These are phyloP conservation scores for Choloepus hoffmanni DNA, from an alignment of 2,113 vertebrate species.

Conservation along the genomic window DNA sequence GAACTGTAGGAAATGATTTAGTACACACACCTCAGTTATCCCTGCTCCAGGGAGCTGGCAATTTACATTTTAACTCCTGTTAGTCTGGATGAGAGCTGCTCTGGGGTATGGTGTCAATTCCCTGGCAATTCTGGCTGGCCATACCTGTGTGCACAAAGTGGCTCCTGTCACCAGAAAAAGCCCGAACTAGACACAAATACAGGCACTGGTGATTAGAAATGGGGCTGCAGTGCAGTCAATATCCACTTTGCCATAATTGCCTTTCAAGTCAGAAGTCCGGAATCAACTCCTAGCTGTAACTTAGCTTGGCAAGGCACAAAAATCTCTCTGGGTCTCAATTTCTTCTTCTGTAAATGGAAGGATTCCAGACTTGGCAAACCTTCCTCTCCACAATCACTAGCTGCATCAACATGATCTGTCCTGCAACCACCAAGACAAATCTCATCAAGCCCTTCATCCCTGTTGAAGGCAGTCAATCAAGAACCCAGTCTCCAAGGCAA, in stretches of 20 bases:
- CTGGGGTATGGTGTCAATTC: neutral
- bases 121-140: neutral
- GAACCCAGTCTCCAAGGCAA: neutral
- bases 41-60: neutral
- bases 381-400: neutral
- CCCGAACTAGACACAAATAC: neutral
- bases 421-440: neutral
- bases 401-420: neutral
- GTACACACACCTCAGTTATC: neutral
- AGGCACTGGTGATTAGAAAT: neutral
- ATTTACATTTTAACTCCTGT: neutral
- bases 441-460: neutral
- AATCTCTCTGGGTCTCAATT: neutral
- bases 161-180: neutral
- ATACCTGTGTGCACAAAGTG: neutral
- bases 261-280: neutral
- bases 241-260: too few species aligned
- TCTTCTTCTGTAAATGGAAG: neutral
- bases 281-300: constrained; percentile 2
- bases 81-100: neutral
- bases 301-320: neutral
- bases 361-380: neutral
- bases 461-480: neutral
- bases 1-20: neutral
- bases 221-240: neutral